These are phyloP conservation scores for Chaetorhynchus papuensis DNA, from an alignment of 2,113 vertebrate species.

Conservation along the genomic window DNA sequence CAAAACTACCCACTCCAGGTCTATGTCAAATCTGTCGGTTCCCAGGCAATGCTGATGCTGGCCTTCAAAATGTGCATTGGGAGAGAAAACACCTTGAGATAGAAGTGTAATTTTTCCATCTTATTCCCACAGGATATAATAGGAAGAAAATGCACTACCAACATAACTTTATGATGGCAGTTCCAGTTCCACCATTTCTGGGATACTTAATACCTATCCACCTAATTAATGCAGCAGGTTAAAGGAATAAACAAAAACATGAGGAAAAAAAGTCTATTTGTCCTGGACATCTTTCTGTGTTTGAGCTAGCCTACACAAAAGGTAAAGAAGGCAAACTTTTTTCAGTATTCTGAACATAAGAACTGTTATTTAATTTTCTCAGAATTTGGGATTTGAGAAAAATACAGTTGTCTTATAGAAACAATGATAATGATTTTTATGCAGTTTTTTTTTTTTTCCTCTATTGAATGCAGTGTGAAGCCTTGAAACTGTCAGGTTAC, in stretches of 20 bases:
- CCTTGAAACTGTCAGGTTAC: neutral
- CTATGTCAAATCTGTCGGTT: neutral
- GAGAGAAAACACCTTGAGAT: neutral
- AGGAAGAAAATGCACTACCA: neutral
- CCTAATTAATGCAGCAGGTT: neutral
- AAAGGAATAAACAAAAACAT: neutral
- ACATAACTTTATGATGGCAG: neutral
- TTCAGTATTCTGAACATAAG: neutral
- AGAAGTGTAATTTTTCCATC: neutral
- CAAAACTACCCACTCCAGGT: neutral
- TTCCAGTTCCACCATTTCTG: neutral
- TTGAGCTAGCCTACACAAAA: neutral
- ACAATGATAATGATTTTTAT: neutral
- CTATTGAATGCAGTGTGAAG: neutral
- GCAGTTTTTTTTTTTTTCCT: neutral
- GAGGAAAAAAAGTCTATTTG: neutral
- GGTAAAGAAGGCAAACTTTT: neutral
- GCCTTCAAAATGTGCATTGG: neutral
- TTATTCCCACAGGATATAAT: neutral
- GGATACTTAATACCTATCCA: neutral
- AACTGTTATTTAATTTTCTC: neutral
- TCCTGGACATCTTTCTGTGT: rapidly evolving
- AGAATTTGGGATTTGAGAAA: neutral
- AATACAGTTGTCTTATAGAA: neutral
- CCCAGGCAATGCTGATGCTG: neutral